These are phyloP conservation scores for Dryas iulia DNA, from an alignment of 1,140 invertebrate genomes.

Conservation along the genomic window DNA sequence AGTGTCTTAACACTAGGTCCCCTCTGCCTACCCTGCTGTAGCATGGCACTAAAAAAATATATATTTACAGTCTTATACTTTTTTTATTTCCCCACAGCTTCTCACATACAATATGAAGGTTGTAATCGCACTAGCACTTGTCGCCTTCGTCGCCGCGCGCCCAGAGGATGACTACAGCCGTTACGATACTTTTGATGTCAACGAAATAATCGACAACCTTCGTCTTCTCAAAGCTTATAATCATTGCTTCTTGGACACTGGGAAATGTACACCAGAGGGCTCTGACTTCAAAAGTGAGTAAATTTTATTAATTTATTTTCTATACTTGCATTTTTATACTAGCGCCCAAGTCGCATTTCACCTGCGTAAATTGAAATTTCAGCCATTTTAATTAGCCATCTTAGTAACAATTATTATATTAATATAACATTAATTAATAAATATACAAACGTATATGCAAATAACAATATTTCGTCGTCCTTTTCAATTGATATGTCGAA, in stretches of 20 bases:
- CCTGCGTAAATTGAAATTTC: too few relatives aligned
- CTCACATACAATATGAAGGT: constrained; percentile 45
- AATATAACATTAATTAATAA: too few relatives aligned
- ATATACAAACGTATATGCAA: too few relatives aligned
- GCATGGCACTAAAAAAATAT: too few relatives aligned
- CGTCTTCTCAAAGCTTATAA: constrained; percentile 84
- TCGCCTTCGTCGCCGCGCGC: constrained; percentile 38
- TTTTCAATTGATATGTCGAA: too few relatives aligned
- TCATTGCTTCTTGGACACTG: constrained; percentile 83
- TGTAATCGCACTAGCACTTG: constrained; percentile 36
- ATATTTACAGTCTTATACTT: background rate
- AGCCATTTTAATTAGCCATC: too few relatives aligned
- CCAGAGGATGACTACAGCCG: constrained; percentile 37
- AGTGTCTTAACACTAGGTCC: too few relatives aligned
- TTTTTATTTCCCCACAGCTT: background rate
- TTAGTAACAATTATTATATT: too few relatives aligned
- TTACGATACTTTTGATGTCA: constrained; percentile 84
- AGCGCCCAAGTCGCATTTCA: too few relatives aligned
- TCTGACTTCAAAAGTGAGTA: constrained; percentile 83
- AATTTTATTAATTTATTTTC: constrained; percentile 7
- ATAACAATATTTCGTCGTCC: too few relatives aligned
- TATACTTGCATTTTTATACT: too few relatives aligned
- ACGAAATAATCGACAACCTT: constrained; percentile 82
- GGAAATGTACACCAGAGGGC: constrained; percentile 85
- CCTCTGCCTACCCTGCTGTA: too few relatives aligned